Base-by-base conservation (phyloP, 2,113 vertebrate species). In the Psilopogon haemacephalus region DNA sequence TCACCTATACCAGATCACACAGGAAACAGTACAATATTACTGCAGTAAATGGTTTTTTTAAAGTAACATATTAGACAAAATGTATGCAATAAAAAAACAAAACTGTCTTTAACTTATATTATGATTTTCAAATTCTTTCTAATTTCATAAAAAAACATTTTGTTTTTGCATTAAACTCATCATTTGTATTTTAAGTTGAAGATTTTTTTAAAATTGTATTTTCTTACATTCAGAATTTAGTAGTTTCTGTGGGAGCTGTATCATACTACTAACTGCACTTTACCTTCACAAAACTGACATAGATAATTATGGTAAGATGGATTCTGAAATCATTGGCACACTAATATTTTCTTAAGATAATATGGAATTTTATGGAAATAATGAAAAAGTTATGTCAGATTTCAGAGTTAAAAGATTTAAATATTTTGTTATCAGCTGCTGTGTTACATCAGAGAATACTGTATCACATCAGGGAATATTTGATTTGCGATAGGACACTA, bases 341-440 rank as follows among this genome's bases (percentile, higher is more conserved):
- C 50, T 93, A 50, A 67, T 94, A 94, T 93, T 92, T 94, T 94
- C 86, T 89, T 86, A 93, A 73, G 40, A 79, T 82, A 77, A 80
- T 90, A 94, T 15, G 86, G 52, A 89, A 85, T 94, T 88, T 91
- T 81, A 88, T 85, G 40, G 63, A 79, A 79, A 70, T 58, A 77
- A 82, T 88, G n/a, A 38, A 94, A 92, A 90, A 88, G 37, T 63
- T 93, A 46, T 89, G 64, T 26, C 94, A 75, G 12, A 69, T 93
- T 96, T 95, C 80, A 75, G 50, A 83, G 38, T 93, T 95, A 83
- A 94, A 76, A 77, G 48, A 21, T 84, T 92, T 54, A 42, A 73
- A 54, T 85, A 90, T 86, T 26, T 95, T 91, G 59, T 91, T 97
- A 89, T 96, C 92, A 96, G 50, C 88, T 95, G 63, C 84, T 94